Conservation (phyloP, 2,797 vertebrate species). For the Gymnocypris eckloni region DNA sequence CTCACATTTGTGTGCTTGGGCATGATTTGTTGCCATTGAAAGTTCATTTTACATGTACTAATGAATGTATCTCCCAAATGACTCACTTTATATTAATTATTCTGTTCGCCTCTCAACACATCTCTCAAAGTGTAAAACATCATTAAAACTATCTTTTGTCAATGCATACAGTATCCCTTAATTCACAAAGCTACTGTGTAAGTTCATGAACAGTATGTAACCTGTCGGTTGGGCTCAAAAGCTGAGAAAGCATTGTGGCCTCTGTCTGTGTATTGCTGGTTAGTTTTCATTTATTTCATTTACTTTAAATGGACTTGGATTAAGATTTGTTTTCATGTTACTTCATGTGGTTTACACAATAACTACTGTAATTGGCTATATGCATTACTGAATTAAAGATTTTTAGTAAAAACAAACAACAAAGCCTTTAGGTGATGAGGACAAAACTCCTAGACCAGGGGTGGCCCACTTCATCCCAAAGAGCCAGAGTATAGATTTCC, state of each 20-base stretch:
- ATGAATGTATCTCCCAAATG: conserved; percentile 62
- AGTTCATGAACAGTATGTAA: neutral
- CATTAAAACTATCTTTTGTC: conserved; percentile 27
- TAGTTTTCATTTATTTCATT: neutral
- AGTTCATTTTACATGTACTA: conserved; percentile 52
- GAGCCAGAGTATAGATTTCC: neutral
- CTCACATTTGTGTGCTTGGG: conserved; percentile 9
- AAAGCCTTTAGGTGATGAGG: neutral
- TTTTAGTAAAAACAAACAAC: neutral
- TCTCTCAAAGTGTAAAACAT: conserved; percentile 21
- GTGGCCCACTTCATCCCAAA: neutral
- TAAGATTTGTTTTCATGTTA: neutral
- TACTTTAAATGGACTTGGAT: neutral
- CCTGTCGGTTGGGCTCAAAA: neutral
- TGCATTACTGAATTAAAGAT: neutral
- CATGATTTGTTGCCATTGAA: conserved; percentile 52
- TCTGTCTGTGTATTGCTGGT: neutral
- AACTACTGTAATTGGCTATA: neutral
- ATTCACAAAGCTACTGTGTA: conserved; percentile 13
- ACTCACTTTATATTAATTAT: conserved; percentile 10
- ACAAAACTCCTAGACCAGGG: neutral
- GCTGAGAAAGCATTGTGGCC: neutral
- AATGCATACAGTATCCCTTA: conserved; percentile 16
- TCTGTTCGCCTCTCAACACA: conserved; percentile 27
- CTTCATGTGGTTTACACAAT: neutral